Percentiles rank a stretch among this genome's conserved stretches.
Conservation (phyloP, 2,888 invertebrate genomes). For the Anodontia alba region DNA sequence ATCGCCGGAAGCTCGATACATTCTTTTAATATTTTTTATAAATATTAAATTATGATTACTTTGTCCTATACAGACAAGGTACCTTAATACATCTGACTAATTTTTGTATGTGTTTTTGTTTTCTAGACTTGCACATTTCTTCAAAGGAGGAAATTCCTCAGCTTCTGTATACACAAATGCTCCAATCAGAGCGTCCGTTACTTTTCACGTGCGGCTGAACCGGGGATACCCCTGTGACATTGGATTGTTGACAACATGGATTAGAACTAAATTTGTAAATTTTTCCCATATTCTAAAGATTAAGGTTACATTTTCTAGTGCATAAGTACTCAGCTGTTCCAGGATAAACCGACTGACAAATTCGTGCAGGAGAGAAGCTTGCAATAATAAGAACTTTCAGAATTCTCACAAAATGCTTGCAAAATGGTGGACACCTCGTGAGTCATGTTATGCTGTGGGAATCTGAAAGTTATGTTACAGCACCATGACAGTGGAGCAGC, state of each 20-base stretch:
- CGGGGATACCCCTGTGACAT: constrained; percentile 34
- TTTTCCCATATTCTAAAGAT: not conserved
- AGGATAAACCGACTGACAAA: too few relatives aligned
- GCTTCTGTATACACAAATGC: not conserved
- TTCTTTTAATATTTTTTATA: too few relatives aligned
- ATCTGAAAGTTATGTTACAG: not conserved
- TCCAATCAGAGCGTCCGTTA: constrained; percentile 41
- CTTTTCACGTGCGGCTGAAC: not conserved
- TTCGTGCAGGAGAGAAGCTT: too few relatives aligned
- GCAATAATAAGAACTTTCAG: too few relatives aligned
- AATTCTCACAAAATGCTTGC: not conserved
- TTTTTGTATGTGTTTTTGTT: too few relatives aligned
- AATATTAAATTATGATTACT: too few relatives aligned
- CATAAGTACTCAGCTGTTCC: too few relatives aligned
- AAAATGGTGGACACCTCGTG: not conserved
- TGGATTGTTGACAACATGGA: constrained; percentile 52
- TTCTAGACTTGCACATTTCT: too few relatives aligned
- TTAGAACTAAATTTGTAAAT: constrained; percentile 15
- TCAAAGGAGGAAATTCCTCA: constrained; percentile 5
- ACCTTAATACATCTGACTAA: too few relatives aligned
- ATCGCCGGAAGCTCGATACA: too few relatives aligned
- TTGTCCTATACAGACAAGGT: too few relatives aligned
- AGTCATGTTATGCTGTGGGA: not conserved
- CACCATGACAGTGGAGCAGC: constrained; percentile 68
- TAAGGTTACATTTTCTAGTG: too few relatives aligned